These are phyloP conservation scores for Tachina lurida DNA, from an alignment of 2,888 invertebrate genomes.

Conservation along the genomic window DNA sequence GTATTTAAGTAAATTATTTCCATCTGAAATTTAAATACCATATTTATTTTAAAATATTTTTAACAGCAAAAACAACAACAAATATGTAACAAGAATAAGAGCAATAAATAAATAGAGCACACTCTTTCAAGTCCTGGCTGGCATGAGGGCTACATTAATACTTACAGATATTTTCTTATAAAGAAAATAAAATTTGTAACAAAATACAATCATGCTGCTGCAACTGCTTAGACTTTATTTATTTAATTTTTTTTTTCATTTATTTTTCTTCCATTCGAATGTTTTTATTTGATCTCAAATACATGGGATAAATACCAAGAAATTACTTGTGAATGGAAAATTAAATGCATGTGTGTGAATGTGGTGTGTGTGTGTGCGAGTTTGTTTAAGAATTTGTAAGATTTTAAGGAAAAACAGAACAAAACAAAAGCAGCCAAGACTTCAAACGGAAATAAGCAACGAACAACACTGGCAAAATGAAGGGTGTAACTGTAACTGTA, in stretches of 20 bases:
- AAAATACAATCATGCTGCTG: conserved; percentile 22
- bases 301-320: conserved; percentile 38
- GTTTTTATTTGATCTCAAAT: conserved; percentile 42
- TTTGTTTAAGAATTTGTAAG: conserved; percentile 66
- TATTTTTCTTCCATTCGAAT: not conserved
- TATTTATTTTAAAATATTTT: no score
- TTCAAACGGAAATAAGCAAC: conserved; percentile 58
- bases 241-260: not conserved
- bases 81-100: no score
- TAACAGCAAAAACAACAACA: no score
- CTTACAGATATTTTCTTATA: not conserved
- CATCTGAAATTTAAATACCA: no score
- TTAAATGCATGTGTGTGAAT: conserved; percentile 4
- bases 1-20: no score
- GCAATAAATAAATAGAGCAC: not conserved
- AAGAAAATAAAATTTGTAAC: not conserved
- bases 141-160: not conserved
- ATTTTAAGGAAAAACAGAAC: conserved; percentile 51
- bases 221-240: conserved; percentile 18
- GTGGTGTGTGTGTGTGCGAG: not conserved
- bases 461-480: not conserved
- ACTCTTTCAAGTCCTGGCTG: not conserved
- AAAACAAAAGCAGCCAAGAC: conserved; percentile 8
- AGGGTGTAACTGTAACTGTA: not conserved
- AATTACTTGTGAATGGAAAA: conserved; percentile 7